A percentile compares a stretch with the other conserved stretches of the same genome.
Evolutionary conservation across 2,888 invertebrate species (phyloP).

Genomic region (Axea sp.): DNA sequence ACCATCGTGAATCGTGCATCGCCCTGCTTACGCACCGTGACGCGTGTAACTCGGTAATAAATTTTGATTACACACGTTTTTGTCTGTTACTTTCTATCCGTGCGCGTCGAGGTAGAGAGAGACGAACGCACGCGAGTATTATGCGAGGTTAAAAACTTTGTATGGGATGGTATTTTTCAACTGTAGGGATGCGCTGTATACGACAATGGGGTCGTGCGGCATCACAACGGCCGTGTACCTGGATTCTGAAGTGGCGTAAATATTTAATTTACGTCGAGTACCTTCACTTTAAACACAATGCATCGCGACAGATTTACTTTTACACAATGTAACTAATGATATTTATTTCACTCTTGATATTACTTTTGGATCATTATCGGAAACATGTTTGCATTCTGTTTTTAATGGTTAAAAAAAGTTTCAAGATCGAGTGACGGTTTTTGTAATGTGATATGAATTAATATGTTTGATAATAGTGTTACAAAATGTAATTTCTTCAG

Average conservation of each 20-base stretch:
- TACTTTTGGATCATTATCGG: slow-evolving; percentile 8
- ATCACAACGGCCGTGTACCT: slow-evolving; percentile 60
- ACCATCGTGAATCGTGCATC: slow-evolving; percentile 60
- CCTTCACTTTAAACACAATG: slow-evolving; percentile 58
- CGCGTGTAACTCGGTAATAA: slow-evolving; percentile 74
- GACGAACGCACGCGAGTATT: slow-evolving; percentile 39
- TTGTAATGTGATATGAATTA: not conserved
- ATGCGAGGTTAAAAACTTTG: slow-evolving; percentile 58
- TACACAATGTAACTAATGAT: slow-evolving; percentile 53
- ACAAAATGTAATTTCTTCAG: too few species aligned
- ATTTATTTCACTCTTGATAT: slow-evolving; percentile 55
- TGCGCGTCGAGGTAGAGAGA: slow-evolving; percentile 30
- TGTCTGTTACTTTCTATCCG: slow-evolving; percentile 57
- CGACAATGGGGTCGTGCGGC: slow-evolving; percentile 42
- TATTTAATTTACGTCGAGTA: slow-evolving; percentile 71
- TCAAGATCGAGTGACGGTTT: not conserved
- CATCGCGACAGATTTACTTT: slow-evolving; percentile 42
- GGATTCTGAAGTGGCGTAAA: slow-evolving; percentile 70
- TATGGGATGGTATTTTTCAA: slow-evolving; percentile 61
- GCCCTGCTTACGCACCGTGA: slow-evolving; percentile 69
- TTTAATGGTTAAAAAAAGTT: slow-evolving; percentile 1
- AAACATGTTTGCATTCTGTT: slow-evolving; percentile 16
- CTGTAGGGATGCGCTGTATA: slow-evolving; percentile 46
- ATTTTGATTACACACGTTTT: slow-evolving; percentile 72
- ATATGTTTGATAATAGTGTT: too few species aligned